A percentile compares a stretch with the other conserved stretches of the same genome.
phyloP scores from a whole-genome alignment of 2,888 invertebrate genomes.

The Oithona nana region DNA sequence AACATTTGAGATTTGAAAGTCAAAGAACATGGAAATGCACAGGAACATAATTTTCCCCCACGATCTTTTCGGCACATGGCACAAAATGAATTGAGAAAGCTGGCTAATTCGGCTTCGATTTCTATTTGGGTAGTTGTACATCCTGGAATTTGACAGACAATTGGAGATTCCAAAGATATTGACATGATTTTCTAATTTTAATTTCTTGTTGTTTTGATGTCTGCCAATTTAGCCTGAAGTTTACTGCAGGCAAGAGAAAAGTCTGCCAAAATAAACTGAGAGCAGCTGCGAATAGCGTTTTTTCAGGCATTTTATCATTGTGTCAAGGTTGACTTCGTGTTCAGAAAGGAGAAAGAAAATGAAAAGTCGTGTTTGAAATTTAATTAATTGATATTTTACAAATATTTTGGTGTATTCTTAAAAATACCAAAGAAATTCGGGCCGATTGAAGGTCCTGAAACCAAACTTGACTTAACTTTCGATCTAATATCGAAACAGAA shows the following conservation, averaged over 20 bases:
- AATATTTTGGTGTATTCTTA: neutral
- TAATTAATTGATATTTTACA: neutral
- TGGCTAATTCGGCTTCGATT: constrained; percentile 5
- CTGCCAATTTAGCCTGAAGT: too few relatives aligned
- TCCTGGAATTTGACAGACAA: constrained; percentile 6
- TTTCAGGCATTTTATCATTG: too few relatives aligned
- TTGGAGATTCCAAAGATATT: neutral
- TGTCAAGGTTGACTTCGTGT: too few relatives aligned
- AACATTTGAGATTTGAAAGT: constrained; percentile 2
- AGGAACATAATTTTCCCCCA: neutral
- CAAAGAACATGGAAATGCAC: constrained; percentile 6
- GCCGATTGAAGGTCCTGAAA: neutral
- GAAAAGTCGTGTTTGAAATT: too few relatives aligned
- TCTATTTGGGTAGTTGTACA: constrained; percentile 6
- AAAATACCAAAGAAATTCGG: neutral
- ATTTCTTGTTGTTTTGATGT: too few relatives aligned
- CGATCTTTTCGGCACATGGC: neutral
- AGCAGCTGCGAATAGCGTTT: too few relatives aligned
- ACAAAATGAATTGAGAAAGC: neutral
- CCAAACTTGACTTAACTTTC: neutral
- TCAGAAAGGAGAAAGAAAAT: too few relatives aligned
- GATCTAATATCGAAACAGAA: neutral
- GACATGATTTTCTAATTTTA: too few relatives aligned
- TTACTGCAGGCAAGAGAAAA: too few relatives aligned
- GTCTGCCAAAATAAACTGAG: too few relatives aligned